phyloP scores from a whole-genome alignment of 2,797 vertebrate genomes.

The Girardinus metallicus region DNA sequence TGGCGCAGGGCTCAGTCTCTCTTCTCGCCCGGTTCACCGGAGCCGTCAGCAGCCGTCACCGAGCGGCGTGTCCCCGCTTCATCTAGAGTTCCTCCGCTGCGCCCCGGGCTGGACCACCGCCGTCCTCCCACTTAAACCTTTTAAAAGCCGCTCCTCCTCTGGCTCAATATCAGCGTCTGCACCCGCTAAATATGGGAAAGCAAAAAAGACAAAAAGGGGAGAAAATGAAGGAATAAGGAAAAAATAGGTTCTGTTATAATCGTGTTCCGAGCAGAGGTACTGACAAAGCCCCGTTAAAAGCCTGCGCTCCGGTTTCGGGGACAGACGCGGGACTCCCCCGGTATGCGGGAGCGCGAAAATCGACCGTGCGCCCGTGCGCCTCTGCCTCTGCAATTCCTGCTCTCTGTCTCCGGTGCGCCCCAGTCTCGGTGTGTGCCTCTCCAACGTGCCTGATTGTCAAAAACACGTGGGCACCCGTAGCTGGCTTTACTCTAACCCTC shows the following conservation, averaged over 20 bases:
- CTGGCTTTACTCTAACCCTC: conserved; percentile 58
- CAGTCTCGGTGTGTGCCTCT: conserved; percentile 64
- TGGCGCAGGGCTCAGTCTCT: conserved; percentile 56
- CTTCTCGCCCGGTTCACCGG: conserved; percentile 80
- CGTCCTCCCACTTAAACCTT: conserved; percentile 59
- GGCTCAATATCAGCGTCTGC: conserved; percentile 74
- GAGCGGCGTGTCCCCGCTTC: conserved; percentile 80
- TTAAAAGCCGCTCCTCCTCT: conserved; percentile 67
- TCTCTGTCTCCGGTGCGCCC: conserved; percentile 71
- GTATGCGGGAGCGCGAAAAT: conserved; percentile 70
- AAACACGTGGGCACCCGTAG: conserved; percentile 81
- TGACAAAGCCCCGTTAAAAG: conserved; percentile 53
- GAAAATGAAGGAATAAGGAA: conserved; percentile 23
- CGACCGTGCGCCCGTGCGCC: conserved; percentile 70
- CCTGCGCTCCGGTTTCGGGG: conserved; percentile 48
- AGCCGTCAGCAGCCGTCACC: conserved; percentile 82
- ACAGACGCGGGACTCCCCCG: conserved; percentile 71
- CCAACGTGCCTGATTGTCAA: conserved; percentile 81
- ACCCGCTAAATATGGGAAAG: conserved; percentile 56
- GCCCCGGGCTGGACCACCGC: conserved; percentile 53
- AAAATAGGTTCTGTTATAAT: conserved; percentile 40
- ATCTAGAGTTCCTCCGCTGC: conserved; percentile 57
- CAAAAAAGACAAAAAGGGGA: conserved; percentile 40
- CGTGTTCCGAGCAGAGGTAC: conserved; percentile 25
- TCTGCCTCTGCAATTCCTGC: conserved; percentile 81